A percentile compares a stretch with the other conserved stretches of the same genome.
Evolutionary conservation across 2,113 vertebrate species (phyloP).

Genomic region (Antechinus stuartii): DNA sequence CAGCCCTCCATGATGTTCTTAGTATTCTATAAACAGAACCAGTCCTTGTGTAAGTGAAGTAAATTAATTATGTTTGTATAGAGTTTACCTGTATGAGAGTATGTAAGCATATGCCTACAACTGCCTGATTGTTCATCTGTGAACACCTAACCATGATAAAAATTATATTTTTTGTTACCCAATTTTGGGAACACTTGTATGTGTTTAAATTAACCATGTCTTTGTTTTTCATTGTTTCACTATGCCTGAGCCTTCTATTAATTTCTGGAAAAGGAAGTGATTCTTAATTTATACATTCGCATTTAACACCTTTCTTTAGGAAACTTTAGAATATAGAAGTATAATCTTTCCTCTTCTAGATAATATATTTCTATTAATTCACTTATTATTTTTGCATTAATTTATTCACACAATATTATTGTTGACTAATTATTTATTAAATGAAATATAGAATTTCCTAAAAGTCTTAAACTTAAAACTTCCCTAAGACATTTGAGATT

Average conservation of each 20-base stretch:
- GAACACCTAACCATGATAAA: neutral
- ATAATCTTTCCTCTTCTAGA: neutral
- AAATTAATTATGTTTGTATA: neutral
- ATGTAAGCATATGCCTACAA: neutral
- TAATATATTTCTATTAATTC: neutral
- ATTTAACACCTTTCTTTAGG: neutral
- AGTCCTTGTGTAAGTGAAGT: neutral
- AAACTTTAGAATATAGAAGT: neutral
- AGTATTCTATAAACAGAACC: neutral
- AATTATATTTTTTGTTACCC: neutral
- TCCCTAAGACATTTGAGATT: neutral
- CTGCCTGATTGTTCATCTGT: neutral
- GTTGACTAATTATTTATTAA: neutral
- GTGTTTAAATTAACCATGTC: neutral
- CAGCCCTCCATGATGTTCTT: neutral
- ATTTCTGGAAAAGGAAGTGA: neutral
- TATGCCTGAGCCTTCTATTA: neutral
- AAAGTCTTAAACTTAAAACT: neutral
- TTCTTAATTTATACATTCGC: neutral
- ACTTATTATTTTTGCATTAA: neutral
- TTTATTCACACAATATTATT: neutral
- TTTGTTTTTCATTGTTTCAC: neutral
- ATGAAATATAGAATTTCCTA: neutral
- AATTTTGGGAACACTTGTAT: neutral
- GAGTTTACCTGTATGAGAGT: neutral